Evolutionary conservation across 2,888 invertebrate species (phyloP).

Genomic region (Mesorhabditis sp.): DNA sequence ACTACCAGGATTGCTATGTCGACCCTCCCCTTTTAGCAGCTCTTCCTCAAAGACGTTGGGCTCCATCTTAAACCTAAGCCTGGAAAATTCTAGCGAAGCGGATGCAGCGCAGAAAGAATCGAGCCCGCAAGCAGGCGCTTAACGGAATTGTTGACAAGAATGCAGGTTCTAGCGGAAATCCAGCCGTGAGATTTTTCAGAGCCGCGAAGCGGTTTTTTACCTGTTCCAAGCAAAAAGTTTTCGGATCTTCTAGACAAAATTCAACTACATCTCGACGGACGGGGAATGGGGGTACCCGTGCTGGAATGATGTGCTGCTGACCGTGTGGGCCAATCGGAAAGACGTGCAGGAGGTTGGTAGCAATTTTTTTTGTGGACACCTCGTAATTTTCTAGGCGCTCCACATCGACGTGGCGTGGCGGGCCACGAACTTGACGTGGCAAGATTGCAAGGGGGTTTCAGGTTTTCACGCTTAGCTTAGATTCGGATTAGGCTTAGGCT

Average conservation of each 20-base stretch:
- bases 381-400: conserved; percentile 13
- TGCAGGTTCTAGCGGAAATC: background rate
- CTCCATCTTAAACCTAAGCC: too few relatives aligned
- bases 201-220: background rate
- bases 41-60: too few relatives aligned
- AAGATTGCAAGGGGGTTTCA: conserved; percentile 24
- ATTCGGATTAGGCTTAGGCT: background rate
- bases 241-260: conserved; percentile 26
- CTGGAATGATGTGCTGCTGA: conserved; percentile 34
- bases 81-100: background rate
- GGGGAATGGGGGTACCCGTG: conserved; percentile 42
- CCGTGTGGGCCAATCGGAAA: conserved; percentile 38
- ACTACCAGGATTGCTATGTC: conserved; percentile 29
- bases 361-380: background rate
- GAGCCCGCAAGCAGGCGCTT: background rate
- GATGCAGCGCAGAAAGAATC: background rate
- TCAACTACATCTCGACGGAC: conserved; percentile 43
- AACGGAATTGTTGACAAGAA: background rate
- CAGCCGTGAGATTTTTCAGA: background rate
- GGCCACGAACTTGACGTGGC: conserved; percentile 18
- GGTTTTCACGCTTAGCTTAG: background rate
- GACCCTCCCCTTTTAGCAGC: conserved; percentile 6
- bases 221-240: background rate
- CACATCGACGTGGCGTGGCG: conserved; percentile 22
- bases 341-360: conserved; percentile 25